phyloP scores from a whole-genome alignment of 2,113 vertebrate species.

The Menura novaehollandiae region DNA sequence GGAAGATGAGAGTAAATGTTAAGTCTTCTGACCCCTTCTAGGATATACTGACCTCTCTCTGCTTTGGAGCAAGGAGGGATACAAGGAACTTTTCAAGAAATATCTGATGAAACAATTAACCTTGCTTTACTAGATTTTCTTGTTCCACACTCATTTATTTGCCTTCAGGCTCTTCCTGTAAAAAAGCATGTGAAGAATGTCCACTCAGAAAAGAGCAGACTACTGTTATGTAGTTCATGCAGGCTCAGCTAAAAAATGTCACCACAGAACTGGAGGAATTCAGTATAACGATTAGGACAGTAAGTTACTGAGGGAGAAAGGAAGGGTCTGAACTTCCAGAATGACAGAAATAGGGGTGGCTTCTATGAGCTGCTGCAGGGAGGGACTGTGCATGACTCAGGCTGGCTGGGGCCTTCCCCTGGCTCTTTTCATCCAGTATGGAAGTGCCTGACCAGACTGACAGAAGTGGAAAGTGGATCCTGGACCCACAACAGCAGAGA shows the following conservation, averaged over 20 bases:
- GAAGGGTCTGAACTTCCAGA: neutral
- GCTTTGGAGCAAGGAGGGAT: neutral
- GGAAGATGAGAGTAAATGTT: neutral
- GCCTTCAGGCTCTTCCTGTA: neutral
- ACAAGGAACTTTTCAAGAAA: neutral
- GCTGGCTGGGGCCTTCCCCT: neutral
- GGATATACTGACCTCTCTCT: neutral
- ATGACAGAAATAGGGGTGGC: neutral
- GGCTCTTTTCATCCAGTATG: accelerated
- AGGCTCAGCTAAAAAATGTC: neutral
- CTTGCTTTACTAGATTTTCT: neutral
- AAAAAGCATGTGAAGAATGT: neutral
- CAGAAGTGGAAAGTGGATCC: neutral
- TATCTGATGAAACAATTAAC: neutral
- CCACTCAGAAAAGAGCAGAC: neutral
- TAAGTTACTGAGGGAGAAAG: neutral
- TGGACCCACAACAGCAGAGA: neutral
- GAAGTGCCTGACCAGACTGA: neutral
- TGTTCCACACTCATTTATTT: neutral
- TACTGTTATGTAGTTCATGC: neutral
- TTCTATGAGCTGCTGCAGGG: neutral
- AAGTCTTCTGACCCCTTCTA: neutral
- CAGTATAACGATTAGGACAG: neutral
- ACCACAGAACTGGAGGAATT: neutral
- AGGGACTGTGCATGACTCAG: neutral